phyloP scores from a whole-genome alignment of 1,140 invertebrate genomes.

The Agrilus planipennis region DNA sequence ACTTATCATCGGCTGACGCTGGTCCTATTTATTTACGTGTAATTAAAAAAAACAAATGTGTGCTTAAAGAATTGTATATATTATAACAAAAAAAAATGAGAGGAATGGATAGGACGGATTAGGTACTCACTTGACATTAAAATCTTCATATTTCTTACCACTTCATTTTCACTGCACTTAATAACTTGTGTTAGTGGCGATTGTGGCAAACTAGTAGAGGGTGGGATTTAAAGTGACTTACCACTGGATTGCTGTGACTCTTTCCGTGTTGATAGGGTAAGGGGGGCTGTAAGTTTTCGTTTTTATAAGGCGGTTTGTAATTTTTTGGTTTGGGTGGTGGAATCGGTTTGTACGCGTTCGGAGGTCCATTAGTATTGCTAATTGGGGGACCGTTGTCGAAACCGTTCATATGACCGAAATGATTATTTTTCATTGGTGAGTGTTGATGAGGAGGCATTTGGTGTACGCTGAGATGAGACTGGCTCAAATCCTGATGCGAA shows the following conservation, averaged over 20 bases:
- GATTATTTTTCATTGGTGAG: conserved; percentile 26
- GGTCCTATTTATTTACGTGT: conserved; percentile 18
- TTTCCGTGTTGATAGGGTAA: conserved; percentile 34
- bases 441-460: conserved; percentile 24
- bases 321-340: conserved; percentile 87
- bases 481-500: conserved; percentile 31
- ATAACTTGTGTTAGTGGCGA: too few species aligned
- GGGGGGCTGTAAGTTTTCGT: conserved; percentile 22
- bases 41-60: neutral
- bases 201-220: too few species aligned
- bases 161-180: too few species aligned
- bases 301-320: conserved; percentile 60
- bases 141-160: too few species aligned
- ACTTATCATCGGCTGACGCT: conserved; percentile 30
- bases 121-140: too few species aligned
- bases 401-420: conserved; percentile 19
- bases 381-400: conserved; percentile 19
- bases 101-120: too few species aligned
- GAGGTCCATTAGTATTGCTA: conserved; percentile 18
- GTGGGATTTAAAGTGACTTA: too few species aligned
- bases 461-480: conserved; percentile 30
- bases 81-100: conserved; percentile 5
- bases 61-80: neutral
- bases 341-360: conserved; percentile 62
- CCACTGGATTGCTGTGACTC: conserved; percentile 34